These are phyloP conservation scores for Chondrilla cf. caribensis DNA, from an alignment of 37 sponge, comb jelly and placozoan genomes.

Conservation along the genomic window DNA sequence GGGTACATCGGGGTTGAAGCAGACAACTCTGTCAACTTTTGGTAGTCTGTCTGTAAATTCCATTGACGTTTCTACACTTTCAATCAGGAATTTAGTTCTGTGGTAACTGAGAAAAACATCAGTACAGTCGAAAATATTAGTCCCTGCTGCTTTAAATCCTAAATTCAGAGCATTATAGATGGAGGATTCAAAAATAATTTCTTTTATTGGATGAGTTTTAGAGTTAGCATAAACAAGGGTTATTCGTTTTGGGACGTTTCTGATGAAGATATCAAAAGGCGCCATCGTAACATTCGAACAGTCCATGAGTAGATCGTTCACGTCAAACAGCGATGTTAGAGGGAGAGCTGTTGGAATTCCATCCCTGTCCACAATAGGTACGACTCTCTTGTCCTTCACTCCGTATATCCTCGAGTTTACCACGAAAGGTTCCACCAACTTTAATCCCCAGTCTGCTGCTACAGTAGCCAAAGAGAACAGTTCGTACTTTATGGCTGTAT, in stretches of 20 bases:
- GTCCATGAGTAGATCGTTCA: neutral
- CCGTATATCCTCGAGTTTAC: conserved; percentile 35
- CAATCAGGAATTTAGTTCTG: neutral
- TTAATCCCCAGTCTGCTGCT: conserved; percentile 39
- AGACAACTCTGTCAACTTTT: neutral
- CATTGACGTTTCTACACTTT: neutral
- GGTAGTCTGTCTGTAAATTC: no score
- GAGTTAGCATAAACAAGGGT: neutral
- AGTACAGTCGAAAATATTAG: neutral
- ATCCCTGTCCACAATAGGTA: neutral
- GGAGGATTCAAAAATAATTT: neutral
- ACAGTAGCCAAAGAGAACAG: conserved; percentile 28
- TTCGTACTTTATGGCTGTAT: conserved; percentile 26
- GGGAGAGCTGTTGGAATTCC: neutral
- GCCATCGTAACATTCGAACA: neutral
- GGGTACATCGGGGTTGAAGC: neutral
- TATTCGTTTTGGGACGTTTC: neutral
- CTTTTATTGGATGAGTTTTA: neutral
- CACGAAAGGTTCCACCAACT: conserved; percentile 37
- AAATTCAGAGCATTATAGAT: neutral
- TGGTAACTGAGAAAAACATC: neutral
- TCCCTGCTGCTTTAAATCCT: no score
- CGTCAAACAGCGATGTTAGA: neutral
- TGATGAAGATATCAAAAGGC: neutral
- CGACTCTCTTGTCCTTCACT: neutral